These are phyloP conservation scores for Embidobia sp. DNA, from an alignment of 2,888 invertebrate species.

Conservation along the genomic window DNA sequence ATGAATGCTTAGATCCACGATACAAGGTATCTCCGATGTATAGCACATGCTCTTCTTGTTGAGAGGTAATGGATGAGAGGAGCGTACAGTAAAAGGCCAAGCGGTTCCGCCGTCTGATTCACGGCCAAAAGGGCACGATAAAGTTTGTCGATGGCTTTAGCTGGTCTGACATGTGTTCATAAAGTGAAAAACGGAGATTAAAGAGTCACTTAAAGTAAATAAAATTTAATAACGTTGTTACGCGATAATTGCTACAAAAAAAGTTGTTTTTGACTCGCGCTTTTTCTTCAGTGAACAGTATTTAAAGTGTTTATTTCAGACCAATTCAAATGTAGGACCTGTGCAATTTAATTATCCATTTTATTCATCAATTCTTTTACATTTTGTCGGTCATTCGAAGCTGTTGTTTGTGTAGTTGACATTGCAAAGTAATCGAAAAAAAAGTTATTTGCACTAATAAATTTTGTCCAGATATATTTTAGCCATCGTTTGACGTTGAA, in stretches of 20 bases:
- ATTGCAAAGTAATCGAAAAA: too few relatives aligned
- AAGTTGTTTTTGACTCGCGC: too few relatives aligned
- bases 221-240: constrained; percentile 31
- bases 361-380: too few relatives aligned
- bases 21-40: constrained; percentile 52
- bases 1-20: constrained; percentile 50
- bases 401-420: too few relatives aligned
- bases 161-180: constrained; percentile 45
- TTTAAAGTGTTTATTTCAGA: too few relatives aligned
- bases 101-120: constrained; percentile 53
- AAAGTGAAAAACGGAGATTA: constrained; percentile 55
- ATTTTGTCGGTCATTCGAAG: too few relatives aligned
- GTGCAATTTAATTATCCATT: too few relatives aligned
- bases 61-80: constrained; percentile 59
- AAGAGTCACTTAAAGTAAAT: constrained; percentile 44
- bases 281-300: too few relatives aligned
- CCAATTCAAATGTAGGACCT: too few relatives aligned
- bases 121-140: constrained; percentile 57
- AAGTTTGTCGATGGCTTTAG: constrained; percentile 60
- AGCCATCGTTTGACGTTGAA: too few relatives aligned
- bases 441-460: too few relatives aligned
- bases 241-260: not conserved
- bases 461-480: too few relatives aligned
- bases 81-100: constrained; percentile 52
- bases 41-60: constrained; percentile 47